phyloP scores from a whole-genome alignment of 2,797 vertebrate species.

The Alauda arvensis region DNA sequence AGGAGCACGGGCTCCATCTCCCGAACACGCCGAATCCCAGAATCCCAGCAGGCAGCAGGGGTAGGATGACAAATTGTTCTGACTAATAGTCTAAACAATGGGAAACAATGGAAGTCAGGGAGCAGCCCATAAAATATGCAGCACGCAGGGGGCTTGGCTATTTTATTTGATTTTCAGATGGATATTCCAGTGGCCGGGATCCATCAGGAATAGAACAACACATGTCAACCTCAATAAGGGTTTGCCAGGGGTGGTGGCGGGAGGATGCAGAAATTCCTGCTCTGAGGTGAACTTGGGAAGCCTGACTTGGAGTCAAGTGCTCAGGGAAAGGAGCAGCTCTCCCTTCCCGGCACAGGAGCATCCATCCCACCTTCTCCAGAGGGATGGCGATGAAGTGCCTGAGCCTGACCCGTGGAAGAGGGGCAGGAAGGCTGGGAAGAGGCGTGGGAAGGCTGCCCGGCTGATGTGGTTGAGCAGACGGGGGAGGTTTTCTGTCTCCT shows the following conservation, averaged over 20 bases:
- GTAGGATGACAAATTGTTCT: conserved; percentile 62
- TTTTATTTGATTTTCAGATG: conserved; percentile 46
- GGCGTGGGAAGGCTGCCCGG: not conserved
- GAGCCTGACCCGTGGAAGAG: not conserved
- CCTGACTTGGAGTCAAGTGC: not conserved
- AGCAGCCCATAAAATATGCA: conserved; percentile 27
- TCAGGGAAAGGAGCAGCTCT: not conserved
- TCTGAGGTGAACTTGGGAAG: not conserved
- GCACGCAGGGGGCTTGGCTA: not conserved
- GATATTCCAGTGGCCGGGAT: conserved; percentile 49
- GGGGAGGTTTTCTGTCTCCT: conserved; percentile 30
- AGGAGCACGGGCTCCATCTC: not conserved
- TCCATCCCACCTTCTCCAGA: not conserved
- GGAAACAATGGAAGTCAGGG: conserved; percentile 59
- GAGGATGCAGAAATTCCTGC: not conserved
- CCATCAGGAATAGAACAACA: conserved; percentile 35
- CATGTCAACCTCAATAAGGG: conserved; percentile 30
- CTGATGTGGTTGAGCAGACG: conserved; percentile 1
- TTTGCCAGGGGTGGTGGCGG: rapidly evolving
- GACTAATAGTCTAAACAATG: conserved; percentile 61
- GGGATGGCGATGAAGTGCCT: not conserved
- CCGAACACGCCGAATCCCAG: not conserved
- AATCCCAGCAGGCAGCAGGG: conserved; percentile 39
- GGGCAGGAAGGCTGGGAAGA: not conserved
- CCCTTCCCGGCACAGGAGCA: not conserved